These are phyloP conservation scores for Phasianus colchicus DNA, from an alignment of 2,113 vertebrate species.

Conservation along the genomic window DNA sequence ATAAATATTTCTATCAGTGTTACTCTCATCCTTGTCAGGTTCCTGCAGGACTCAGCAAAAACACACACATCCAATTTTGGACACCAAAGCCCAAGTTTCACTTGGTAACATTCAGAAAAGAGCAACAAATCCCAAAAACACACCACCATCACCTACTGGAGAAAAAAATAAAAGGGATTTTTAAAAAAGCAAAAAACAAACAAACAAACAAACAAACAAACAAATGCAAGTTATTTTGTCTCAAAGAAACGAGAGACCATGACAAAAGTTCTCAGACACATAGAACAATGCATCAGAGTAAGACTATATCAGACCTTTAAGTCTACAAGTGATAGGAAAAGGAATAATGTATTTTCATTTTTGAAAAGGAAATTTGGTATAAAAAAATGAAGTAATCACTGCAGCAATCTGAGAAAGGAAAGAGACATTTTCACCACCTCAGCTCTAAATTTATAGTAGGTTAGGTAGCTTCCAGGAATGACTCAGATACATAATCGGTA, in stretches of 20 bases:
- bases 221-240: neutral
- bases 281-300: neutral
- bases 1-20: neutral
- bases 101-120: neutral
- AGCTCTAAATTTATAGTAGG: neutral
- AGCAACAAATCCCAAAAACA: neutral
- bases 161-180: accelerated
- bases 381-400: neutral
- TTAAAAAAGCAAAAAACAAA: no score
- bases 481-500: neutral
- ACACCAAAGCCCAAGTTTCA: neutral
- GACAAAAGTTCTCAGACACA: neutral
- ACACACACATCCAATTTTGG: neutral
- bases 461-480: neutral
- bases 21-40: neutral
- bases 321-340: neutral
- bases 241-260: neutral
- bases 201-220: no score
- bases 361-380: neutral
- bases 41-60: neutral
- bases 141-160: neutral
- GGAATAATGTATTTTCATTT: neutral
- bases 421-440: neutral
- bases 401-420: neutral
- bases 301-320: neutral